Evolutionary conservation across 2,113 vertebrate genomes (phyloP).

Genomic region (Hepsetus odoe): DNA sequence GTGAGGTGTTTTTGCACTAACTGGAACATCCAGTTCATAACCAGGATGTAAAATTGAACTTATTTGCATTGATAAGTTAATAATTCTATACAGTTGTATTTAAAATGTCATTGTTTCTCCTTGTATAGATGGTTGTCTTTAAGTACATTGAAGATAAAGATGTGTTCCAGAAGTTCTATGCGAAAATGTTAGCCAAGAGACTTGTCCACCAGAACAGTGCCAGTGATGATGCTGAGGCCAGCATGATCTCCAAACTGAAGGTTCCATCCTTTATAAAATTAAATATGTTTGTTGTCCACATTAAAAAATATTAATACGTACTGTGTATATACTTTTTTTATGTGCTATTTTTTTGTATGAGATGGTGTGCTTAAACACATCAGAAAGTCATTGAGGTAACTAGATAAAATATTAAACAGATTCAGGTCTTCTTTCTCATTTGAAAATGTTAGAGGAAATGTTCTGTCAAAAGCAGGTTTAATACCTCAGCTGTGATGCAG

Average conservation of each 20-base stretch:
- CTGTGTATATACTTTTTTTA: too few relatives aligned
- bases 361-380: not conserved
- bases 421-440: not conserved
- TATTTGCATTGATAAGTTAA: not conserved
- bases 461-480: not conserved
- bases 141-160: slow-evolving; percentile 99
- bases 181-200: slow-evolving; percentile 97
- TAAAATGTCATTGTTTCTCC: not conserved
- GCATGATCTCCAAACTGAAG: slow-evolving; percentile 97
- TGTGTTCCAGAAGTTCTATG: slow-evolving; percentile 99
- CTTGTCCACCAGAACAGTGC: slow-evolving; percentile 98
- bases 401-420: not conserved
- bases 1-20: slow-evolving; percentile 71
- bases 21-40: too few relatives aligned
- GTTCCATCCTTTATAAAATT: slow-evolving; percentile 66
- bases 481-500: not conserved
- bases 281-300: not conserved
- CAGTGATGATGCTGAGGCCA: slow-evolving; percentile 90
- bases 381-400: not conserved
- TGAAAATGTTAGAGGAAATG: not conserved
- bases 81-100: not conserved
- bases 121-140: slow-evolving; percentile 95
- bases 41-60: not conserved
- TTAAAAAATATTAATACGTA: too few relatives aligned
- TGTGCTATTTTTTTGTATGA: too few relatives aligned